Evolutionary conservation across 2,797 vertebrate species (phyloP), one percentile per base, ranked within the genome.

Genomic region (Cyclopterus lumpus): DNA sequence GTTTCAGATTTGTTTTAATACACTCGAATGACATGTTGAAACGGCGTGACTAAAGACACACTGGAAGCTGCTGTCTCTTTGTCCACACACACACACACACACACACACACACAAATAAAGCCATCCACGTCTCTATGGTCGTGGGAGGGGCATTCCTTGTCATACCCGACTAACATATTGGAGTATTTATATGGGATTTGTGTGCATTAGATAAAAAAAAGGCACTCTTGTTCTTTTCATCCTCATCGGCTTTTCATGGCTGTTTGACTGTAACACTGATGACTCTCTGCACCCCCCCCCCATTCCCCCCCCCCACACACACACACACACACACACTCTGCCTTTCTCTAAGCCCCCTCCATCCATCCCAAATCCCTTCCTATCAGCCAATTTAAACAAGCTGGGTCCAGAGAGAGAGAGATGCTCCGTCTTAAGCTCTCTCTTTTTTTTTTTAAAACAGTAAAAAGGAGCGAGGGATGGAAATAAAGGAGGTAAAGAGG

Each of bases 141-240:
- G 73, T 61, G 48, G 71, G 51, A 30, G 18, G 81, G 88, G 60
- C 73, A 58, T 81, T 88, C 82, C 93, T 89, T 89, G 93, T 93
- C 94, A 82, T 86, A 84, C 66, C 82, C 93, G 85, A 80, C 81
- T 89, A 93, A 84, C 92, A 93, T 94, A 90, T 89, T 93, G 88
- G 92, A 88, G 93, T 94, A 94, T 93, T 95, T 95, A 95, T 94
- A 92, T 95, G 93, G 89, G 95, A 95, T 96, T 96, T 95, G 90
- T 93, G 91, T 94, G 90, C 92, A 94, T 96, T 95, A 95, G 94
- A 94, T 90, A 93, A 93, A 95, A 62, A 94, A 63, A 94, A 91
- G 65, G 83, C 91, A 71, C 92, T 91, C 93, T 94, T 92, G 91
- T 95, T 95, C 92, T 93, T 93, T 94, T 94, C 94, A 95, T 95